Evolutionary conservation across 1,140 invertebrate genomes (phyloP), one percentile per base, ranked within the genome.

Genomic region (Drosophila neocordata): DNA sequence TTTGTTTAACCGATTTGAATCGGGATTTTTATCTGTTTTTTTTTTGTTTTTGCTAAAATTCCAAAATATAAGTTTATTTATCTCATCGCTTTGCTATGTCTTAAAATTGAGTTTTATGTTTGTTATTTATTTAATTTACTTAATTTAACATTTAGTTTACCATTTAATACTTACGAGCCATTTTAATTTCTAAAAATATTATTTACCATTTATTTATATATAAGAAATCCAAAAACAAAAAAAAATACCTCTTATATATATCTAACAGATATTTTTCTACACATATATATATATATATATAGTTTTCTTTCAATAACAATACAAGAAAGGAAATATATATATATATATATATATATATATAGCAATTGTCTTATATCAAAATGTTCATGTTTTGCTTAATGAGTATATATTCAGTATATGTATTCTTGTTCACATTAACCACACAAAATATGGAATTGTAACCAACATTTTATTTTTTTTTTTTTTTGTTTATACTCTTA

Each of bases 161-260:
- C 41, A 48, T 48, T 48, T 20, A 48, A 48, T 48, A 48, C 41
- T 48, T 48, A 48, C 41, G 41, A 48, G 41, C 31, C 41, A 6
- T 53, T 69, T 59, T 11, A 51, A 53, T 64, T 69, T 31, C 11
- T 58, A 60, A 73, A 80, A 85, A 78, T 81, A 87, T 87, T 83
- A 6, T 31, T 31, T 31, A 31, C 60, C 62, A 41, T 2, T 51
- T 41, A 34, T 31, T 24, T 44, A 38, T 56, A 31, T n/a, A 20
- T 55, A 44, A 31, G 20, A 51, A 38, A 63, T 68, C 20, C 9
- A 52, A 56, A 34, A 27, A 15, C 55, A 57, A 22, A 20, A 65
- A 31, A 69, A 69, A 38, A 56, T 57, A 60, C 35, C 53, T 37
- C n/a, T 31, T 31, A 31, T 31, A 31, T 4, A 20, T 48, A 9